These are phyloP conservation scores for Ptilodon capucinus DNA, from an alignment of 2,888 invertebrate species.

Conservation along the genomic window DNA sequence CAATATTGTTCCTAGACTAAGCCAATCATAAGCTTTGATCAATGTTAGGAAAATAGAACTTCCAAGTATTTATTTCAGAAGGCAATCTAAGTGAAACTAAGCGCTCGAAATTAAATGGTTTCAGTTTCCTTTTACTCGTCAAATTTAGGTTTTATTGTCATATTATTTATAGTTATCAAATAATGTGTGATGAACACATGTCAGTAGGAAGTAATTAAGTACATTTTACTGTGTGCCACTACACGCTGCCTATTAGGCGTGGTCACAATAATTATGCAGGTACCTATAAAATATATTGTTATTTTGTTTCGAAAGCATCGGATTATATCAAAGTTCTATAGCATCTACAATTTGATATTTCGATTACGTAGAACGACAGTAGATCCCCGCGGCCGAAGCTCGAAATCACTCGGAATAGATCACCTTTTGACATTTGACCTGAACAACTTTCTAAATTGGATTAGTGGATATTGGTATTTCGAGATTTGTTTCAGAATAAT, in stretches of 20 bases:
- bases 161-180: too few relatives aligned
- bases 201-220: too few relatives aligned
- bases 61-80: too few relatives aligned
- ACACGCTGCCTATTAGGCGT: too few relatives aligned
- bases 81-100: too few relatives aligned
- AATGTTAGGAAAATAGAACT: background rate
- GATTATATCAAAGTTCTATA: background rate
- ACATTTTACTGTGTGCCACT: too few relatives aligned
- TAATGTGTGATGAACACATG: too few relatives aligned
- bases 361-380: background rate
- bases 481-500: background rate
- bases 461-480: background rate
- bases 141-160: too few relatives aligned
- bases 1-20: constrained; percentile 37
- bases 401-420: background rate
- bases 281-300: background rate
- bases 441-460: background rate
- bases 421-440: background rate
- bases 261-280: background rate
- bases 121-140: too few relatives aligned
- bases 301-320: background rate
- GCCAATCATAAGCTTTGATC: constrained; percentile 14
- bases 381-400: background rate
- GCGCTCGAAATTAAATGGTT: too few relatives aligned
- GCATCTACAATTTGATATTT: background rate